Conservation (phyloP, 2,888 invertebrate genomes). For the Rotaria macrura region DNA sequence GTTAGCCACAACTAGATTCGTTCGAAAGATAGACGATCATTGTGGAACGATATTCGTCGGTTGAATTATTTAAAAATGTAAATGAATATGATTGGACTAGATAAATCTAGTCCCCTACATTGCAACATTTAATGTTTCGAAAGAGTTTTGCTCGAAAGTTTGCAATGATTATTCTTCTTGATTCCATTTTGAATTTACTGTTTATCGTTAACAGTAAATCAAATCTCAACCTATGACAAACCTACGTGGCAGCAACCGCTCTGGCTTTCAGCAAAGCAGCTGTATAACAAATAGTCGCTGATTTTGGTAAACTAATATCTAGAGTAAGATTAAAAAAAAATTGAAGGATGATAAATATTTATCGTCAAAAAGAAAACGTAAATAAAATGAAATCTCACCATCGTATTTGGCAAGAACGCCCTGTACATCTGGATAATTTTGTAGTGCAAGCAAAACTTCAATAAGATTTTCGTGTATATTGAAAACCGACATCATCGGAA, state of each 20-base stretch:
- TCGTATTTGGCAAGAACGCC: conserved; percentile 81
- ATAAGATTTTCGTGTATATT: conserved; percentile 91
- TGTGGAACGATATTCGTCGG: too few species aligned
- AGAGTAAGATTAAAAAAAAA: too few species aligned
- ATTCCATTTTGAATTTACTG: too few species aligned
- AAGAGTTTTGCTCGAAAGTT: too few species aligned
- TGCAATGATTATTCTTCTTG: too few species aligned
- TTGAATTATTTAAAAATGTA: too few species aligned
- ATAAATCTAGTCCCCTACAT: too few species aligned
- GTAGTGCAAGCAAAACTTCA: conserved; percentile 84
- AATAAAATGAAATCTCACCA: conserved; percentile 44
- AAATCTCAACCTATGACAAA: background rate
- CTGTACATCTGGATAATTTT: conserved; percentile 89
- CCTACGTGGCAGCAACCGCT: conserved; percentile 54
- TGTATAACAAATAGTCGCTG: conserved; percentile 85
- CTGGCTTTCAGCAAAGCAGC: conserved; percentile 86
- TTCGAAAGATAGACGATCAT: too few species aligned
- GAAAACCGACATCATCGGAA: conserved; percentile 83
- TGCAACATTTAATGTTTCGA: too few species aligned
- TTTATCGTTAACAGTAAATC: background rate
- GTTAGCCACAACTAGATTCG: too few species aligned
- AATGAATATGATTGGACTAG: too few species aligned
- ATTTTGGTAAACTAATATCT: conserved; percentile 83
- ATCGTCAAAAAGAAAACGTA: background rate
- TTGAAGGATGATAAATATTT: conserved; percentile 26